These are phyloP conservation scores for Cephus nigrinus DNA, from an alignment of 2,888 invertebrate species.

Conservation along the genomic window DNA sequence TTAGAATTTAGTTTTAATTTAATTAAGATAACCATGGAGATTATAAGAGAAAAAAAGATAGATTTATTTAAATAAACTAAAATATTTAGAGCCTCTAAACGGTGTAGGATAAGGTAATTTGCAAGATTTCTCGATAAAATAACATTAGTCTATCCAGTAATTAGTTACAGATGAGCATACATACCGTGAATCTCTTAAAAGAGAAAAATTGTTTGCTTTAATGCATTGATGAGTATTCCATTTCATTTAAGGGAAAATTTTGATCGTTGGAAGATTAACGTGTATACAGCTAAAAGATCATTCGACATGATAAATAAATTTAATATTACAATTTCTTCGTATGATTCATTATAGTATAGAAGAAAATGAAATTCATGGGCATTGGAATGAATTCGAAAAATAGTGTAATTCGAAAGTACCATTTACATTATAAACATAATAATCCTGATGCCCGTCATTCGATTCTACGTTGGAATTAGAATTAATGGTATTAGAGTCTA, in stretches of 20 bases:
- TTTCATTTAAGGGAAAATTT: slow-evolving; percentile 8
- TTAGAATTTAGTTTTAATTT: slow-evolving; percentile 18
- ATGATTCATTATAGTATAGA: slow-evolving; percentile 19
- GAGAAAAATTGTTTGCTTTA: slow-evolving; percentile 8
- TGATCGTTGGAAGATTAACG: background rate
- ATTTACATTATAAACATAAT: no score
- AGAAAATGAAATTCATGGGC: slow-evolving; percentile 2
- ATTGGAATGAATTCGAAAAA: slow-evolving; percentile 13
- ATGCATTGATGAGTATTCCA: slow-evolving; percentile 16
- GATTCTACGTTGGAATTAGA: no score
- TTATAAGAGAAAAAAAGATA: slow-evolving; percentile 13
- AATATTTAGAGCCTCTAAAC: slow-evolving; percentile 3
- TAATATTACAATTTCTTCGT: slow-evolving; percentile 16
- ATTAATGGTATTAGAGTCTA: no score
- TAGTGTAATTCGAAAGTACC: no score
- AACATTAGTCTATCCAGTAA: slow-evolving; percentile 11
- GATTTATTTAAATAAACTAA: slow-evolving; percentile 1
- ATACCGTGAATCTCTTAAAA: slow-evolving; percentile 9
- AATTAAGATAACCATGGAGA: slow-evolving; percentile 15
- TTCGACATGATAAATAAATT: background rate
- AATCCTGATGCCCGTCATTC: no score
- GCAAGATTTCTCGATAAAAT: slow-evolving; percentile 16
- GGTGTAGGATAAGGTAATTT: slow-evolving; percentile 18
- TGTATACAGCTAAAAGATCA: no score
- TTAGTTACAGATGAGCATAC: background rate